phyloP scores from a whole-genome alignment of 2,888 invertebrate species.

The Oligia fasciuncula region DNA sequence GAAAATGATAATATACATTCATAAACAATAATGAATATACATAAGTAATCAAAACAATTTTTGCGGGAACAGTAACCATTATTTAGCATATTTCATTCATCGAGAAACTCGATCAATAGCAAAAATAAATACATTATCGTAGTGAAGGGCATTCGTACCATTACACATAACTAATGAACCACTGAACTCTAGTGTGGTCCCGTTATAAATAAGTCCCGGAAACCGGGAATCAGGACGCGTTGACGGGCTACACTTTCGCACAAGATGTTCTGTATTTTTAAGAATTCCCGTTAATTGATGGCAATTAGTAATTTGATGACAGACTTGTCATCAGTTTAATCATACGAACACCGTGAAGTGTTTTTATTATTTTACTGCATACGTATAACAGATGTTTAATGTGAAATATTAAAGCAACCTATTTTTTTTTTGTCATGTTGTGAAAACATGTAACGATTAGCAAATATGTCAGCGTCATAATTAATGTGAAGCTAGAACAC shows the following conservation, averaged over 20 bases:
- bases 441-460: conserved; percentile 31
- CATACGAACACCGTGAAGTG: conserved; percentile 20
- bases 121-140: conserved; percentile 41
- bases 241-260: conserved; percentile 9
- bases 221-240: conserved; percentile 37
- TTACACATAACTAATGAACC: conserved; percentile 56
- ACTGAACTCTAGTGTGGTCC: conserved; percentile 34
- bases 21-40: conserved; percentile 17
- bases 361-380: conserved; percentile 36
- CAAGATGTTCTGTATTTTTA: conserved; percentile 11
- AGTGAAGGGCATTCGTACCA: conserved; percentile 45
- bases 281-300: conserved; percentile 21
- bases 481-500: conserved; percentile 37
- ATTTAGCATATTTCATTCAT: conserved; percentile 38
- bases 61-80: conserved; percentile 28
- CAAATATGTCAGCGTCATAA: conserved; percentile 54
- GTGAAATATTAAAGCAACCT: conserved; percentile 12
- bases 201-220: conserved; percentile 35
- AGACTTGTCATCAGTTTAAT: conserved; percentile 38
- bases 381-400: conserved; percentile 22
- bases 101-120: conserved; percentile 39
- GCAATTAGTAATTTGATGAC: conserved; percentile 47
- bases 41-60: conserved; percentile 24
- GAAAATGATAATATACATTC: conserved; percentile 7
- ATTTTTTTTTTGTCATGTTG: conserved; percentile 17